phyloP scores from a whole-genome alignment of 2,888 invertebrate genomes.

The Toxonevra muliebris region DNA sequence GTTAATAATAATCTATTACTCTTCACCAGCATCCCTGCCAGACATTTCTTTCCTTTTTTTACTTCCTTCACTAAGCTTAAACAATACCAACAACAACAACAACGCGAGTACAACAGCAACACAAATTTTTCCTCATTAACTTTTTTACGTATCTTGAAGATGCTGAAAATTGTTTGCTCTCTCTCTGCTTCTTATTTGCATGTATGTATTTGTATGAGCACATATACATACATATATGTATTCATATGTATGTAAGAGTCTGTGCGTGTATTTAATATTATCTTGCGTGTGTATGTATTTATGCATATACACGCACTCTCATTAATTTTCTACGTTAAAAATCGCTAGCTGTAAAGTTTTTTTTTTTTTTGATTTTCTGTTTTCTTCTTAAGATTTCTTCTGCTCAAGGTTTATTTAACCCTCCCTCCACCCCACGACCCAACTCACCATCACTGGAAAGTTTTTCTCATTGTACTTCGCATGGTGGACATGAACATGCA shows the following conservation, averaged over 20 bases:
- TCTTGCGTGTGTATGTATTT: neutral
- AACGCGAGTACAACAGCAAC: neutral
- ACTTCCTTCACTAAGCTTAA: neutral
- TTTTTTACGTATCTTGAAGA: slow-evolving; percentile 6
- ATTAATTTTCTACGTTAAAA: slow-evolving; percentile 27
- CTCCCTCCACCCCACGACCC: too few species aligned
- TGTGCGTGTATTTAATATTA: slow-evolving; percentile 5
- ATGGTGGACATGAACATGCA: too few species aligned
- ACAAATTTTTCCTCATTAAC: slow-evolving; percentile 6
- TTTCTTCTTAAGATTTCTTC: neutral
- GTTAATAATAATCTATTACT: neutral
- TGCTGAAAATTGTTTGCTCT: neutral
- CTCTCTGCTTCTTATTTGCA: slow-evolving; percentile 4
- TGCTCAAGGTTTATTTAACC: slow-evolving; percentile 7
- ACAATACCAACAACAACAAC: slow-evolving; percentile 7
- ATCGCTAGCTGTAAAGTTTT: slow-evolving; percentile 13
- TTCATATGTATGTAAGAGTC: neutral
- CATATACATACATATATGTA: neutral
- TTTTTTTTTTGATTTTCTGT: too few species aligned
- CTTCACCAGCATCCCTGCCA: neutral
- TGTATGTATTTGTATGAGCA: slow-evolving; percentile 1
- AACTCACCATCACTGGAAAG: too few species aligned
- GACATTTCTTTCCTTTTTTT: neutral
- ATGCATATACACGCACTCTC: slow-evolving; percentile 26
- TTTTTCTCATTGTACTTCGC: too few species aligned